phyloP scores from a whole-genome alignment of 2,113 vertebrate species.

The Ia io region DNA sequence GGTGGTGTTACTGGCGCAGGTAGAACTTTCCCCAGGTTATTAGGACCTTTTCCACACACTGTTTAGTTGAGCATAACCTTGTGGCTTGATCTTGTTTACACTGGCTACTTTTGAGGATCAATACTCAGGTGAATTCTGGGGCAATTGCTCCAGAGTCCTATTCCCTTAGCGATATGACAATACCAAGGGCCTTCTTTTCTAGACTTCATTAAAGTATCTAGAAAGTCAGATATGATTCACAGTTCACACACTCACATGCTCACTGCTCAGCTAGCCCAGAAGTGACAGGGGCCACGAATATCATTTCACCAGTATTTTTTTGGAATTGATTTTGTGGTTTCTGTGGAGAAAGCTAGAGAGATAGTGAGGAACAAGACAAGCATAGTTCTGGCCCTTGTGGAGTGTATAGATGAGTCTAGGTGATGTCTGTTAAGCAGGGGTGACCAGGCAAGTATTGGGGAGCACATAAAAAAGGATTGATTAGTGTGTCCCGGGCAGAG shows the following conservation, averaged over 20 bases:
- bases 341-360: neutral
- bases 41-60: neutral
- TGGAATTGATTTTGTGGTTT: neutral
- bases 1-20: neutral
- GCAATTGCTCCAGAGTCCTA: neutral
- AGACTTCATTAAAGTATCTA: neutral
- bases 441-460: neutral
- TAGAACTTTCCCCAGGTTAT: neutral
- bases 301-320: neutral
- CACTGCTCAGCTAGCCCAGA: neutral
- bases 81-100: neutral
- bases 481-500: fast-evolving
- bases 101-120: neutral
- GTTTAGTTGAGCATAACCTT: neutral
- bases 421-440: fast-evolving
- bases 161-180: neutral
- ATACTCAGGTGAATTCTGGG: neutral
- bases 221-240: neutral
- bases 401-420: neutral
- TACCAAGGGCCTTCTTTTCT: neutral
- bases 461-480: fast-evolving
- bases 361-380: neutral
- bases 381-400: no score
- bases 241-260: fast-evolving
- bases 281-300: neutral